Percentiles rank a stretch among this genome's conserved stretches.
Evolutionary conservation across 2,888 invertebrate genomes (phyloP).

Genomic region (Ectobius pallidus): DNA sequence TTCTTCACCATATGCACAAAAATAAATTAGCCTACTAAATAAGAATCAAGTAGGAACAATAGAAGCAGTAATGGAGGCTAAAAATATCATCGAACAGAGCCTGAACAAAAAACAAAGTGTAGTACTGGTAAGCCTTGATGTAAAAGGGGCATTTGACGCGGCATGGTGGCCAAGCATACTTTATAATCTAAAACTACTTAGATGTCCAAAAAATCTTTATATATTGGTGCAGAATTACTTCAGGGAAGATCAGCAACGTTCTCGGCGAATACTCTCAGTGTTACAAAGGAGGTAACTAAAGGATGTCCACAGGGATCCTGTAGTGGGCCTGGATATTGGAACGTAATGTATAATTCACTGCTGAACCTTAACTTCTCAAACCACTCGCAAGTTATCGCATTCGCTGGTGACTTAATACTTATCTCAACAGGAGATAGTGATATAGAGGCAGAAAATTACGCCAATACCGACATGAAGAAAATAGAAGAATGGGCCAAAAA

Average conservation of each 20-base stretch:
- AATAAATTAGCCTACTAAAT: slow-evolving; percentile 2
- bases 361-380: slow-evolving; percentile 5
- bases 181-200: background rate
- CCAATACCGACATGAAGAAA: background rate
- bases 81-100: background rate
- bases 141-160: background rate
- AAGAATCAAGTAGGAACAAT: background rate
- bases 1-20: background rate
- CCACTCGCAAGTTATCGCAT: background rate
- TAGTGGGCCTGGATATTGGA: background rate
- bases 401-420: background rate
- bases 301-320: background rate
- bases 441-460: background rate
- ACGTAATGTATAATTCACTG: background rate
- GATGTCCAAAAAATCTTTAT: slow-evolving; percentile 3
- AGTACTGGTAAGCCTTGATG: background rate
- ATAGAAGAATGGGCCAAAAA: slow-evolving; percentile 1
- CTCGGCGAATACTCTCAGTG: background rate
- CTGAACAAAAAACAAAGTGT: background rate
- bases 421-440: background rate
- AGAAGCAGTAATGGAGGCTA: background rate
- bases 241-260: background rate
- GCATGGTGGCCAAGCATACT: slow-evolving; percentile 1
- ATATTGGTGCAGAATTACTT: background rate
- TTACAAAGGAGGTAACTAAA: background rate